A percentile compares a stretch with the other conserved stretches of the same genome.
These are phyloP conservation scores for Ispidina lecontei DNA, from an alignment of 2,797 vertebrate species.

Conservation along the genomic window DNA sequence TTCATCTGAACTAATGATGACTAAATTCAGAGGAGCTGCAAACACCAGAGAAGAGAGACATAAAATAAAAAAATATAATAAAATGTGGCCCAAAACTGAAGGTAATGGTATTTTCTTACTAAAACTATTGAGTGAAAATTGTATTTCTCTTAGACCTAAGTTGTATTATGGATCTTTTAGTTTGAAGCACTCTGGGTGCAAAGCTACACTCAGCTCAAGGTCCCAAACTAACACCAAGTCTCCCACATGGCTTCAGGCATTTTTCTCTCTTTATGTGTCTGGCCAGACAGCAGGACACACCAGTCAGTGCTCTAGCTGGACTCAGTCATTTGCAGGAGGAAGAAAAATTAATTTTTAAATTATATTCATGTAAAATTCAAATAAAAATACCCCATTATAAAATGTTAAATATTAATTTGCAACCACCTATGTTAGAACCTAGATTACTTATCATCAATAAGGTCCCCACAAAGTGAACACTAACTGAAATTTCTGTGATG, in stretches of 20 bases:
- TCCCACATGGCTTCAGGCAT: constrained; percentile 28
- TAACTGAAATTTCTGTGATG: background rate
- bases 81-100: background rate
- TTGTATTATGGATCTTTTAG: background rate
- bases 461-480: background rate
- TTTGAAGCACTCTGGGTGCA: rapidly evolving
- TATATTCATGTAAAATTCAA: background rate
- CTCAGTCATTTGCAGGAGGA: background rate
- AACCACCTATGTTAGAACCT: background rate
- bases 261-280: background rate
- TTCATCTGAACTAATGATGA: background rate
- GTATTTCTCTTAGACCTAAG: background rate
- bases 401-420: constrained; percentile 1
- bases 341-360: background rate
- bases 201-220: background rate
- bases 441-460: background rate
- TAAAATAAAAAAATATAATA: background rate
- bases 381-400: background rate
- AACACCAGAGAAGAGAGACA: background rate
- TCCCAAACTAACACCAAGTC: background rate
- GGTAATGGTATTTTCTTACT: background rate
- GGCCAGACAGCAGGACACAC: background rate
- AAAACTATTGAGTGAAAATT: background rate
- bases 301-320: background rate
- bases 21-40: background rate